Conservation (phyloP, 2,888 invertebrate species). For the Stegana nigrithorax region DNA sequence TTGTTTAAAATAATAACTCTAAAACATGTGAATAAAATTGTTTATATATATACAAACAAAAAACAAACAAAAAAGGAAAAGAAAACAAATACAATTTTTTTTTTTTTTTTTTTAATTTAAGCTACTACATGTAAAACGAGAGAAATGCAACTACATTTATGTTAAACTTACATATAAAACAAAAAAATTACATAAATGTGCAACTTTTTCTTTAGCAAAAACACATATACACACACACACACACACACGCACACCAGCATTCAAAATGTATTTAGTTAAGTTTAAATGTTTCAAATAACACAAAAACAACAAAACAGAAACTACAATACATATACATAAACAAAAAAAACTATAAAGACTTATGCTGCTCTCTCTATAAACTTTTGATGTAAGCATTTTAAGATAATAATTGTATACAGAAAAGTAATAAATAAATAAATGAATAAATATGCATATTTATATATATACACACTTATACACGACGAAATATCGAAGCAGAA, state of each 20-base stretch:
- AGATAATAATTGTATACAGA: constrained; percentile 38
- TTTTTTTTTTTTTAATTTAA: too few relatives aligned
- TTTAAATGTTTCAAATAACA: background rate
- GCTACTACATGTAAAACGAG: background rate
- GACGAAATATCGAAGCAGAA: constrained; percentile 30
- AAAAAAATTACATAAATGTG: background rate
- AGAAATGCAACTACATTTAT: background rate
- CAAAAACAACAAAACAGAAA: constrained; percentile 6
- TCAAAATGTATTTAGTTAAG: background rate
- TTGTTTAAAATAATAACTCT: background rate
- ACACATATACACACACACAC: too few relatives aligned
- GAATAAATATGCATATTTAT: background rate
- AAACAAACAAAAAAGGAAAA: constrained; percentile 14
- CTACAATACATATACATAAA: too few relatives aligned
- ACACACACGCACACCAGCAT: too few relatives aligned
- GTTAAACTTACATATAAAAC: background rate
- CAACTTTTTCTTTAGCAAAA: background rate
- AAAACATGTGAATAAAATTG: too few relatives aligned
- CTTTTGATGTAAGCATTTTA: constrained; percentile 51
- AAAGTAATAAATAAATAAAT: background rate
- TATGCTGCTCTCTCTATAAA: constrained; percentile 50
- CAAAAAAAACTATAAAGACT: constrained; percentile 56
- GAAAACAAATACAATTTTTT: too few relatives aligned
- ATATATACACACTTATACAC: background rate
- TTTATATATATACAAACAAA: too few relatives aligned